Base-by-base conservation (phyloP, 2,113 vertebrate genomes). In the Genyomyrus donnyi region DNA sequence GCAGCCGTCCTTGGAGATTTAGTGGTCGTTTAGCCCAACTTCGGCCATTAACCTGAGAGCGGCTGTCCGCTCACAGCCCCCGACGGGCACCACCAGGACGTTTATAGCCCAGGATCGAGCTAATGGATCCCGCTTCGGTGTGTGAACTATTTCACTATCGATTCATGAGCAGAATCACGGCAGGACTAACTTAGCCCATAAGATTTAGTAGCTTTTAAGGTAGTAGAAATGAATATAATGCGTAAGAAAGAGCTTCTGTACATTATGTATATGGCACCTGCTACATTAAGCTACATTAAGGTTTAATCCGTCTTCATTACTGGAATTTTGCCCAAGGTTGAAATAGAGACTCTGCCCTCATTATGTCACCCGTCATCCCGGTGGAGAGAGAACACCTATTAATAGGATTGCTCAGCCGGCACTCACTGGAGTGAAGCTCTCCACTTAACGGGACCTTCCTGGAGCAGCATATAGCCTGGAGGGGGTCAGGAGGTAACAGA, bases 231-330 rank as follows among this genome's bases (percentile, higher is more conserved):
- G 98, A 98, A 98, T 98, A 98, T 98, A 99, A 99, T 98, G 98
- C 97, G 98, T 98, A 98, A 97, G 97, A 98, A 99, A 99, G 97
- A 99, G 98, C 97, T 97, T 98, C 97, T 96, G 97, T 97, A 99
- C 98, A 98, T 98, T 98, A 98, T 96, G 97, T 96, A 98, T 97
- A 97, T 97, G 98, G 98, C 98, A 99, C 97, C 97, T 98, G 98
- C 98, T 98, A 98, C 98, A 98, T 99, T 99, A 99, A 97, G 98
- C 97, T 98, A 96, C 98, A 99, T 99, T 99, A 99, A 99, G 98
- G 96, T 98, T 98, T 99, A 97, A 99, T 99, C 98, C 95, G 96
- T 99, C 98, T 99, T 99, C 98, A 99, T 99, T 99, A 99, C 98
- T 99, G 98, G 98, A 97, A 96, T 94, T 94, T 93, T 96, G 97